Conservation (phyloP, 92 coral and sea anemone species). For the Zoanthus sociatus region DNA sequence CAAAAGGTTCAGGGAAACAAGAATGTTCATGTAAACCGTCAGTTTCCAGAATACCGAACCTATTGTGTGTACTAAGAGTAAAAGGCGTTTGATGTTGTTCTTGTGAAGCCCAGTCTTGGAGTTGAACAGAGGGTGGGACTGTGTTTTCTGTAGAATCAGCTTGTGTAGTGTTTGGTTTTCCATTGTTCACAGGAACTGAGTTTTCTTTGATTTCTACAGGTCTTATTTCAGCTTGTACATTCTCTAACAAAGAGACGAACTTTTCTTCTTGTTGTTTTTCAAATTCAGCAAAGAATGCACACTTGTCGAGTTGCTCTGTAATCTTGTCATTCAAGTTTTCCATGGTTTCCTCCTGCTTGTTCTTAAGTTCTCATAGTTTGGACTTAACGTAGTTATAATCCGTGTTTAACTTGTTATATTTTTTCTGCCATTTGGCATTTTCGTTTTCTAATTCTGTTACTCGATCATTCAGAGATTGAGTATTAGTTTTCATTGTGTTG, state of each 20-base stretch:
- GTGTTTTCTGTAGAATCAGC: background rate
- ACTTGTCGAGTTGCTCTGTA: background rate
- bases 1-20: background rate
- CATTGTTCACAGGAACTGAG: background rate
- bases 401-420: background rate
- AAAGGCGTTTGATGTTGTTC: background rate
- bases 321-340: conserved; percentile 8
- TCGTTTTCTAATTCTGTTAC: conserved; percentile 26
- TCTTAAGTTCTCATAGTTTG: background rate
- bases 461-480: conserved; percentile 23
- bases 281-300: background rate
- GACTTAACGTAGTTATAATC: conserved; percentile 8
- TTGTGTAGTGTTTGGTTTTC: background rate
- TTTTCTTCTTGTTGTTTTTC: conserved; percentile 18
- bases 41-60: background rate
- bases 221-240: background rate
- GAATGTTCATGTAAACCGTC: background rate
- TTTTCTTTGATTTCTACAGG: background rate
- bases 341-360: background rate
- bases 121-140: background rate
- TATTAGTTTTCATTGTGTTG: conserved; percentile 24
- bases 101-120: background rate
- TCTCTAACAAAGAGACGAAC: background rate
- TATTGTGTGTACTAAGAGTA: background rate
- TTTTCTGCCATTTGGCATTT: background rate